These are phyloP conservation scores for Machaerirhynchus nigripectus DNA, from an alignment of 2,113 vertebrate genomes.

Conservation along the genomic window DNA sequence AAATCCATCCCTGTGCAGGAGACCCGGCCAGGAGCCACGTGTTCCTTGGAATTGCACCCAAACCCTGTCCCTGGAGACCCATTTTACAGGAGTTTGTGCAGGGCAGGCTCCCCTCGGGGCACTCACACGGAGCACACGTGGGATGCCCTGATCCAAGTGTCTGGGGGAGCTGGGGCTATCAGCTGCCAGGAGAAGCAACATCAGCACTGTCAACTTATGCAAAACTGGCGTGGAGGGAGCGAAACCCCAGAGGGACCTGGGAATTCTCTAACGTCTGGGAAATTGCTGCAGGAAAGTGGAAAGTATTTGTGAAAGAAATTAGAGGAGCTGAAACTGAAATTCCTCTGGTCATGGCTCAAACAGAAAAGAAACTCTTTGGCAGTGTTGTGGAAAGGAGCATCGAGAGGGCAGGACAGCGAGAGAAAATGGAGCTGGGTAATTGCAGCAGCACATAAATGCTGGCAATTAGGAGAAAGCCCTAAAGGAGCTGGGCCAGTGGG, in stretches of 20 bases:
- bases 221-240: neutral
- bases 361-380: neutral
- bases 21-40: neutral
- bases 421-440: neutral
- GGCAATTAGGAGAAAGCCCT: neutral
- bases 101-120: neutral
- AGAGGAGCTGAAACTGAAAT: conserved; percentile 4
- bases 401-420: neutral
- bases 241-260: neutral
- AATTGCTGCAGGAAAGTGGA: conserved; percentile 7
- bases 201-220: neutral
- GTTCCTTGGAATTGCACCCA: neutral
- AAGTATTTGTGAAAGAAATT: conserved; percentile 22
- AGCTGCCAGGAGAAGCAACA: neutral
- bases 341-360: neutral
- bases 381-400: neutral
- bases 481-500: neutral
- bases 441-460: neutral
- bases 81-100: neutral
- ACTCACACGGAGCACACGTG: neutral
- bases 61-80: neutral
- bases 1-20: neutral
- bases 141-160: neutral
- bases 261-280: conserved; percentile 28
- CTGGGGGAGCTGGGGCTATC: neutral